Conservation (phyloP, 1,140 invertebrate species). For the Berghia stephanieae region DNA sequence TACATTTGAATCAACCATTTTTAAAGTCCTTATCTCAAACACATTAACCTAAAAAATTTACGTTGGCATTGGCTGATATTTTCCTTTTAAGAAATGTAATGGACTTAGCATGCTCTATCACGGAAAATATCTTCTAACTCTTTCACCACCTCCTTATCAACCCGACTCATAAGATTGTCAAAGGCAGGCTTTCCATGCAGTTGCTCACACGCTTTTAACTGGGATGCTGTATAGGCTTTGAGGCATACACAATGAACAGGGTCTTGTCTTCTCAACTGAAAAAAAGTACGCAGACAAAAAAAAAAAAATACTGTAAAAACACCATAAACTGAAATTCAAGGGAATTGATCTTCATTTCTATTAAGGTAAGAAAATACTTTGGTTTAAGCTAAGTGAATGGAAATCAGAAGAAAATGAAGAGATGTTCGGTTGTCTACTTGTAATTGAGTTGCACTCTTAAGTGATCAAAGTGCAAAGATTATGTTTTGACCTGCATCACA, state of each 20-base stretch:
- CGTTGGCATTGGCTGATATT: no score
- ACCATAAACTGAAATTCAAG: not conserved
- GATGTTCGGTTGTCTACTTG: not conserved
- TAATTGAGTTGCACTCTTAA: no score
- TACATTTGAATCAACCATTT: no score
- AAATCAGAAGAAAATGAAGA: not conserved
- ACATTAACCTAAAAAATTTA: no score
- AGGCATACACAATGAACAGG: constrained; percentile 78
- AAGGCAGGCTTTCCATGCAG: constrained; percentile 60
- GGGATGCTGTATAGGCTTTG: constrained; percentile 75
- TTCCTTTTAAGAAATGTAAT: no score
- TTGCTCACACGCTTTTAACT: constrained; percentile 74
- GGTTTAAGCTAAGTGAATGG: no score
- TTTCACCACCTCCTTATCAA: constrained; percentile 54
- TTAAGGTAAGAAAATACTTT: not conserved
- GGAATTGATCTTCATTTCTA: not conserved
- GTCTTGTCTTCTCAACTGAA: constrained; percentile 69
- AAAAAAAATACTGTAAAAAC: not conserved
- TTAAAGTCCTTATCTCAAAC: no score
- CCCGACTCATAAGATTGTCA: constrained; percentile 48
- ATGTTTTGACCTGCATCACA: no score
- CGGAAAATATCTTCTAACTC: constrained; percentile 45
- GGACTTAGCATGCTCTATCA: no score
- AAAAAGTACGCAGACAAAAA: not conserved
- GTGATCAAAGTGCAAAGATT: no score